Conservation (phyloP, 2,888 invertebrate species). For the Dilophus febrilis region DNA sequence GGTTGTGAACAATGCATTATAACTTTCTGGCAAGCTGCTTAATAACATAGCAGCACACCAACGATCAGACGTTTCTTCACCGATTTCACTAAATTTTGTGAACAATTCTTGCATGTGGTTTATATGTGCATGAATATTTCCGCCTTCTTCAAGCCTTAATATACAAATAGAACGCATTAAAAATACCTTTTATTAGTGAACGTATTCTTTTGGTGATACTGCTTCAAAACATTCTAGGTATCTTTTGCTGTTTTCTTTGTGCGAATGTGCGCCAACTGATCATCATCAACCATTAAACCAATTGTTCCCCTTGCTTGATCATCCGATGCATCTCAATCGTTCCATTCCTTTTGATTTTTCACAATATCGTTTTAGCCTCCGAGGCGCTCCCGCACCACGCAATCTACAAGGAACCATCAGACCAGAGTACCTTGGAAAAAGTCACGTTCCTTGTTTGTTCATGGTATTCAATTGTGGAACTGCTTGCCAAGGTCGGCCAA, state of each 20-base stretch:
- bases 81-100: slow-evolving; percentile 6
- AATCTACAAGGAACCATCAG: too few species aligned
- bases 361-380: too few species aligned
- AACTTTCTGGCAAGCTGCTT: slow-evolving; percentile 9
- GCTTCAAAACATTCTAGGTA: slow-evolving; percentile 7
- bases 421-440: too few species aligned
- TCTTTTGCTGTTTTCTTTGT: slow-evolving; percentile 5
- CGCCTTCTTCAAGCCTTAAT: slow-evolving; percentile 8
- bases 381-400: too few species aligned
- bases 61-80: slow-evolving; percentile 4
- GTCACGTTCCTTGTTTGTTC: too few species aligned
- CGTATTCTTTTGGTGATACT: slow-evolving; percentile 7
- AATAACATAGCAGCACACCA: slow-evolving; percentile 6
- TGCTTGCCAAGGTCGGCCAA: too few species aligned
- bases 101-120: slow-evolving; percentile 8
- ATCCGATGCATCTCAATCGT: slow-evolving; percentile 2
- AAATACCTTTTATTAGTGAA: slow-evolving; percentile 8
- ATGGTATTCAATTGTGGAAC: too few species aligned
- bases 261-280: slow-evolving; percentile 7
- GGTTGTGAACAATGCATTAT: slow-evolving; percentile 9
- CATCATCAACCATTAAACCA: slow-evolving; percentile 6
- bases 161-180: slow-evolving; percentile 9
- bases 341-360: slow-evolving; percentile 9
- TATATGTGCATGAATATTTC: slow-evolving; percentile 8
- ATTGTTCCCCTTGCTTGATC: slow-evolving; percentile 7